Evolutionary conservation across 92 coral and sea anemone genomes (phyloP).

Genomic region (Ricordea florida): DNA sequence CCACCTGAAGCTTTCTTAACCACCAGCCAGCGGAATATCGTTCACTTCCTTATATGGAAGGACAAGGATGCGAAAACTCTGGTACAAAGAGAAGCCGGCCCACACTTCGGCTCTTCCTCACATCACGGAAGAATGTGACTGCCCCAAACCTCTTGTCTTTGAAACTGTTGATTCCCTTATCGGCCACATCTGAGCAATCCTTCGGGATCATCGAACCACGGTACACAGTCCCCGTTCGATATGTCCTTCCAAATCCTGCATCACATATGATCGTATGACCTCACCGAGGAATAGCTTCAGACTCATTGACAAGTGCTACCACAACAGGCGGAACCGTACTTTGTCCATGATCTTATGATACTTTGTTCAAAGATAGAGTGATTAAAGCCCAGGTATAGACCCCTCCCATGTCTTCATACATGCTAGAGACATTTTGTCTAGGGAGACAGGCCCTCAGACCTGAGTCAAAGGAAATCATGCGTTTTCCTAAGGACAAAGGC

Average conservation of each 20-base stretch:
- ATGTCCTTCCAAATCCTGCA: background rate
- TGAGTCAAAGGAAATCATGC: too few relatives aligned
- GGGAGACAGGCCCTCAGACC: too few relatives aligned
- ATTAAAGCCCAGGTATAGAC: background rate
- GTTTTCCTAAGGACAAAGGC: too few relatives aligned
- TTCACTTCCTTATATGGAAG: slow-evolving; percentile 25
- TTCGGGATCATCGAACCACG: slow-evolving; percentile 9
- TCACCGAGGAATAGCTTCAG: background rate
- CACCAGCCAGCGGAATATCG: background rate
- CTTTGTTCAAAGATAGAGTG: slow-evolving; percentile 4
- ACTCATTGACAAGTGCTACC: background rate
- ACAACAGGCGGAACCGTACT: slow-evolving; percentile 9
- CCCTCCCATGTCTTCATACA: background rate
- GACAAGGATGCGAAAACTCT: slow-evolving; percentile 13
- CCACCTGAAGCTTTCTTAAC: slow-evolving; percentile 7
- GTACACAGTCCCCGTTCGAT: slow-evolving; percentile 1
- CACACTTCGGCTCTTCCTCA: slow-evolving; percentile 1
- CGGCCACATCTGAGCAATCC: slow-evolving; percentile 19
- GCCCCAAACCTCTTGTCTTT: background rate
- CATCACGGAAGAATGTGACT: background rate
- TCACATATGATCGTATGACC: background rate
- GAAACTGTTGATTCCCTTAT: slow-evolving; percentile 3
- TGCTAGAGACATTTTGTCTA: slow-evolving; percentile 8
- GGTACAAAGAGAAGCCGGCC: background rate
- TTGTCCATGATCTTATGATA: slow-evolving; percentile 1